Base-by-base conservation (phyloP, 2,113 vertebrate species). In the Cyphomyrus discorhynchus region DNA sequence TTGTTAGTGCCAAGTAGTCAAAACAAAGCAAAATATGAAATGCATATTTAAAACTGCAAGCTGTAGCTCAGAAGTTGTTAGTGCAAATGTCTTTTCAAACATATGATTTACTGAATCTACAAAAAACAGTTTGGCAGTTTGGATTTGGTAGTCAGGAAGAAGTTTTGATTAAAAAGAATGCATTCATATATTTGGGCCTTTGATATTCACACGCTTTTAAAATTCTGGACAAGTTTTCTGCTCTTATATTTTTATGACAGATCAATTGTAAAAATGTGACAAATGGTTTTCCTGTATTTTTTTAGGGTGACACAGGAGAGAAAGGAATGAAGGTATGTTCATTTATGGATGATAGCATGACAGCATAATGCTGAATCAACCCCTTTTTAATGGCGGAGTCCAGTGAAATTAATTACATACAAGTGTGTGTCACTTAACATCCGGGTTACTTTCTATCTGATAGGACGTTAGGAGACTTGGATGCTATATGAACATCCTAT, bases 221-320 rank as follows among this genome's bases (percentile, higher is more conserved):
- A 83, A 83, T 46, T 4, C 19, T 24, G 77, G 77, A 83, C 3
- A 83, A 7, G 17, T 24, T 5, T 82, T 19, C 77, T 82, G 77
- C 35, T 9, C 15, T 39, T 19, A 82, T 82, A 21, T 83, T 24
- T 24, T 3, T 5, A 46, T 83, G 42, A 19, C 42, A 46, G 11
- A 45, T 42, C 80, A 83, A 10, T 83, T 21, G 66, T 45, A 45
- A 50, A 31, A 27, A 21, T 39, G 84, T 90, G 62, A 87, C 35
- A n/a, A 31, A 83, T 3, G 47, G 15, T 89, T 83, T 1, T 90
- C 49, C 6, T 92, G 88, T 91, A 11, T 83, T 90, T 91, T 94
- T 83, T 3, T 92, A 98, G 98, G 98, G 97, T 7, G 95, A 95
- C 89, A 92, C 95, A 88, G 98, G 98, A 90, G 97, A 97, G 70